phyloP scores from a whole-genome alignment of 1,140 invertebrate genomes.

The Trichonephila inaurata region DNA sequence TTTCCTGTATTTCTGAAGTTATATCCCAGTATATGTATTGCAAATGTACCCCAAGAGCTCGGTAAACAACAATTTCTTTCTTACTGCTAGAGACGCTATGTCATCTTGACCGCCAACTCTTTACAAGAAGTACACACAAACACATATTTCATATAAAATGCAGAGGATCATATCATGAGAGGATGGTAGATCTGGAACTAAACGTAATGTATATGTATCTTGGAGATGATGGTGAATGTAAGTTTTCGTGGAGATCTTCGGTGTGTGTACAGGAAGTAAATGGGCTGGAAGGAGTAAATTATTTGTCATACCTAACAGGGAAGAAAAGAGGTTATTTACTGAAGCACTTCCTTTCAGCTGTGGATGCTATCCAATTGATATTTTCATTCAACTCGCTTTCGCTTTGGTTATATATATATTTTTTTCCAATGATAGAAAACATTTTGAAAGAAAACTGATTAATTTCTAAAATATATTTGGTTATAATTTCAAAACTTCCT shows the following conservation, averaged over 20 bases:
- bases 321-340: background rate
- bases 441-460: too few relatives aligned
- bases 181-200: background rate
- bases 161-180: background rate
- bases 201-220: background rate
- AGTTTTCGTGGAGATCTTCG: background rate
- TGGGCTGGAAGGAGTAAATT: background rate
- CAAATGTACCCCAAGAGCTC: background rate
- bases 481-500: too few relatives aligned
- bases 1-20: background rate
- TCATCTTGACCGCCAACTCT: slow-evolving; percentile 3
- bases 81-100: background rate
- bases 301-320: background rate
- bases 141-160: slow-evolving; percentile 21
- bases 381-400: too few relatives aligned
- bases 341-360: too few relatives aligned
- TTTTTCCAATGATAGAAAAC: too few relatives aligned
- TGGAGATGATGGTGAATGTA: background rate
- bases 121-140: too few relatives aligned
- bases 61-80: background rate
- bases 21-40: background rate
- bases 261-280: background rate
- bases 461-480: too few relatives aligned
- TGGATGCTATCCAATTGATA: too few relatives aligned
- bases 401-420: too few relatives aligned